Base-by-base conservation (phyloP, 2,888 invertebrate genomes). In the Pterobdella sp. region DNA sequence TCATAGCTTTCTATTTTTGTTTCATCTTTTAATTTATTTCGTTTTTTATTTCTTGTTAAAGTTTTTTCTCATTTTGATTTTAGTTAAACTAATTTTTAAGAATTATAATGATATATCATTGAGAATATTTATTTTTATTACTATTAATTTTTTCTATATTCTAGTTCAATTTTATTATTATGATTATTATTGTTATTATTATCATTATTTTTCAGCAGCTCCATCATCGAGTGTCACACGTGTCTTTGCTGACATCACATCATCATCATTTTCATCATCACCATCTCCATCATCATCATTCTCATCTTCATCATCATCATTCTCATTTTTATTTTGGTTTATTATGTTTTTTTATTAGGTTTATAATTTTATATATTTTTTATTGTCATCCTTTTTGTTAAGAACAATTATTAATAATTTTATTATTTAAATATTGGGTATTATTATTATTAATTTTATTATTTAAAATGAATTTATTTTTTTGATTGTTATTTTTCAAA, bases 191-290 rank as follows among this genome's bases (percentile, higher is more conserved):
- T 22, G 26, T 56, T 56, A 56, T 56, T 26, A 56, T 56, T 56
- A 56, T 56, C n/a, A 26, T 56, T 22, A 22, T 18, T 22, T 3
- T 56, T 22, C 60, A 56, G 60, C n/a, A 56, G 60, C 60, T 14
- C n/a, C 60, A 22, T 56, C n/a, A 4, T 18, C 60, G 26, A 7
- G 60, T 56, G 60, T 56, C 60, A 56, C n/a, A 56, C 3, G 60
- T 56, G 60, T 56, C 60, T 56, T 22, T 56, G 60, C n/a, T 56
- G 60, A 56, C 60, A 56, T 56, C n/a, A 26, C 60, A 56, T 56
- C 14, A 56, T 56, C 60, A 4, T n/a, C 7, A 26, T 22, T n/a
- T 56, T 56, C 60, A 56, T 56, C 37, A 35, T 67, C 67, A 18
- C 37, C 67, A 1, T 36, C 34, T 1, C 31, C 67, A 1, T 36